phyloP scores from a whole-genome alignment of 2,113 vertebrate genomes.

The Orientallactaga bullata region DNA sequence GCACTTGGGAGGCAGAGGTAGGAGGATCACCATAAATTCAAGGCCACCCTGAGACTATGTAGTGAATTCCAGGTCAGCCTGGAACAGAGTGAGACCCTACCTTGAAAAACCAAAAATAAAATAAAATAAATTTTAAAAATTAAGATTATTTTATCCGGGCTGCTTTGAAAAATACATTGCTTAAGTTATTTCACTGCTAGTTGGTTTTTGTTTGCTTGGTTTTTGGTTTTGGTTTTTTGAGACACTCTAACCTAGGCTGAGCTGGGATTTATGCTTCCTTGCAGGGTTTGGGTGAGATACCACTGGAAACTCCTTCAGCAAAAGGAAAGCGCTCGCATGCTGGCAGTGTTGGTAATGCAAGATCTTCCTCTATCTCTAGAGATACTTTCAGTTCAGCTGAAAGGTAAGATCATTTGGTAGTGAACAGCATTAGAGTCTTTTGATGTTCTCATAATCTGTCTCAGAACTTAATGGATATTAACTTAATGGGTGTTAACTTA shows the following conservation, averaged over 20 bases:
- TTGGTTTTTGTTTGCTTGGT: not conserved
- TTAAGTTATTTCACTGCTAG: conserved; percentile 42
- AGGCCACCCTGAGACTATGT: no score
- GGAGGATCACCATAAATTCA: no score
- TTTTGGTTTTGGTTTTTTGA: no score
- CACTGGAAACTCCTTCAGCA: conserved; percentile 92
- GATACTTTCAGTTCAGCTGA: conserved; percentile 87
- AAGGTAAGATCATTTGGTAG: conserved; percentile 85
- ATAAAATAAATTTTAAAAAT: no score
- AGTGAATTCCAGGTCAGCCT: no score
- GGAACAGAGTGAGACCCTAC: no score
- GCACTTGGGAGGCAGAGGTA: no score
- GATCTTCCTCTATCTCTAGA: conserved; percentile 92
- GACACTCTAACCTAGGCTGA: not conserved
- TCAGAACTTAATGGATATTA: not conserved
- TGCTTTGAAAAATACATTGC: conserved; percentile 47
- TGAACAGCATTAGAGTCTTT: not conserved
- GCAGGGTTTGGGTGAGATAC: conserved; percentile 95
- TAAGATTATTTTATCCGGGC: not conserved
- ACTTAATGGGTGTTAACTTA: no score
- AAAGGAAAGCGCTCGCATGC: conserved; percentile 91
- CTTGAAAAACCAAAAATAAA: not conserved
- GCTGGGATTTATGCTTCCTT: conserved; percentile 6
- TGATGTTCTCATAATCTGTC: not conserved
- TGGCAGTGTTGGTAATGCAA: conserved; percentile 87